A percentile compares a stretch with the other conserved stretches of the same genome.
These are phyloP conservation scores for Peromyscus leucopus DNA, from an alignment of 2,113 vertebrate genomes.

Conservation along the genomic window DNA sequence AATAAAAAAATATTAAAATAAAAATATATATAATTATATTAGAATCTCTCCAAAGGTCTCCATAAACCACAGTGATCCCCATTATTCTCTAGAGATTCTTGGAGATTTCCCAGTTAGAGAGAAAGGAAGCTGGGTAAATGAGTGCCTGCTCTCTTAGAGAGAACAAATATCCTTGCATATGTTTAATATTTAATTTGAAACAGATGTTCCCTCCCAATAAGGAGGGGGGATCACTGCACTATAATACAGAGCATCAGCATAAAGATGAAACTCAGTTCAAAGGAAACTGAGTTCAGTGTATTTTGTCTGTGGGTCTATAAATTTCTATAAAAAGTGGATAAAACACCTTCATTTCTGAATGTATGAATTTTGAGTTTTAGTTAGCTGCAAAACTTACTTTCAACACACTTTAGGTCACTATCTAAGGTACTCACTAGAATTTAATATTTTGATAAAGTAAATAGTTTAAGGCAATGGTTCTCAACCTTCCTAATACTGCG, in stretches of 20 bases:
- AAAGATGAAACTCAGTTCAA: background rate
- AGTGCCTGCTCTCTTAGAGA: background rate
- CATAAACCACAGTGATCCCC: background rate
- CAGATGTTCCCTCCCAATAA: background rate
- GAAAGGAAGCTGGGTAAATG: background rate
- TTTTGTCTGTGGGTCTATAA: background rate
- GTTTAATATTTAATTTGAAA: background rate
- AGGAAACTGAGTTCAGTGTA: background rate
- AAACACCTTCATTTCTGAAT: slow-evolving; percentile 6
- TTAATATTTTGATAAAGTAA: background rate
- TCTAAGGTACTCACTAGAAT: slow-evolving; percentile 6
- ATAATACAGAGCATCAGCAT: background rate
- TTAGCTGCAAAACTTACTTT: slow-evolving; percentile 21
- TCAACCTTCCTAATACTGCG: background rate
- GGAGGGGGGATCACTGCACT: background rate
- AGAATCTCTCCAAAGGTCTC: background rate
- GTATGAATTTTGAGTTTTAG: background rate
- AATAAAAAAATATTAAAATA: background rate
- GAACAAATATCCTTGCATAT: background rate
- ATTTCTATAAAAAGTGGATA: slow-evolving; percentile 11
- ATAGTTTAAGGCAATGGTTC: background rate
- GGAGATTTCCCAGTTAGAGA: background rate
- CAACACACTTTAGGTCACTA: background rate
- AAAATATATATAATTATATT: background rate
- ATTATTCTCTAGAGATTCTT: background rate